Evolutionary conservation across 2,113 vertebrate species (phyloP).

Genomic region (Caracal caracal): DNA sequence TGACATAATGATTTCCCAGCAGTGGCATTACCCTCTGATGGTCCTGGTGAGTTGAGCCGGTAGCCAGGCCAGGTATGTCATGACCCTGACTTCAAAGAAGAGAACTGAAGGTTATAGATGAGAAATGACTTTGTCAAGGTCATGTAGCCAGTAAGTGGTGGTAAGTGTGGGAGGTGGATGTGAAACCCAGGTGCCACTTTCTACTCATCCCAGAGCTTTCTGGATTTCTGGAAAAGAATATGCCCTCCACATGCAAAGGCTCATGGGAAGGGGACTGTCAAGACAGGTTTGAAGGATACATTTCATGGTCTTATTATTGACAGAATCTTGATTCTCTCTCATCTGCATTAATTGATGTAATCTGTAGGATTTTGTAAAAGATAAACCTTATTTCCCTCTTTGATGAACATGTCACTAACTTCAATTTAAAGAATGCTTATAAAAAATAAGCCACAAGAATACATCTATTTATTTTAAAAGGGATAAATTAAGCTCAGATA

Average conservation of each 20-base stretch:
- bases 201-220: background rate
- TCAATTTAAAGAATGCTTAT: conserved; percentile 32
- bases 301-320: background rate
- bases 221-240: background rate
- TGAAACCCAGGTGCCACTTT: background rate
- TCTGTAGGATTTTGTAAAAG: background rate
- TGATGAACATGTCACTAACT: conserved; percentile 10
- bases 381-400: background rate
- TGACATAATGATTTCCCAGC: background rate
- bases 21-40: background rate
- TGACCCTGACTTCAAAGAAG: background rate
- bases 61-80: background rate
- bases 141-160: background rate
- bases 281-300: background rate
- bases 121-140: background rate
- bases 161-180: background rate
- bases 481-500: conserved; percentile 9
- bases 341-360: background rate
- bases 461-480: conserved; percentile 41
- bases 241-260: background rate
- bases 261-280: background rate
- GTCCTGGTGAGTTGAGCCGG: background rate
- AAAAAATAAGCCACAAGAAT: conserved; percentile 23
- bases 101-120: background rate
- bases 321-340: background rate